phyloP scores from a whole-genome alignment of 2,113 vertebrate genomes.

The mouse (Mus musculus) region DNA sequence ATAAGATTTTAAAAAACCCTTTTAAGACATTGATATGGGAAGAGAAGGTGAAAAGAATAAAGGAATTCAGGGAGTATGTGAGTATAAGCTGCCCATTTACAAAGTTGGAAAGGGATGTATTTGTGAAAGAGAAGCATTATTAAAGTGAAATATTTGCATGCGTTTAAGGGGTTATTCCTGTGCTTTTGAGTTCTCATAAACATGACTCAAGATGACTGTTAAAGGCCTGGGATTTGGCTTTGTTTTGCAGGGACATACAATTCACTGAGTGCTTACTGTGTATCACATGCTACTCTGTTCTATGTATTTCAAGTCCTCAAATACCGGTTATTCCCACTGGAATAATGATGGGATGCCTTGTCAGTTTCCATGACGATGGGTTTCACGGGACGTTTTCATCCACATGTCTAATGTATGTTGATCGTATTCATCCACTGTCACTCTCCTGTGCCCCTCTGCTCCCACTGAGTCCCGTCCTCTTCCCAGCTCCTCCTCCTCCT shows the following conservation, averaged over 20 bases:
- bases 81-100: background rate
- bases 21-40: slow-evolving; percentile 32
- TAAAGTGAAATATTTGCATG: slow-evolving; percentile 26
- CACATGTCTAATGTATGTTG: background rate
- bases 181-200: slow-evolving; percentile 25
- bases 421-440: background rate
- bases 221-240: background rate
- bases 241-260: no score
- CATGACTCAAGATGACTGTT: background rate
- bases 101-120: background rate
- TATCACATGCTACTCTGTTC: background rate
- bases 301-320: background rate
- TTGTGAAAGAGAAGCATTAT: background rate
- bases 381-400: background rate
- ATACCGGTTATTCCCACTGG: background rate
- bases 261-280: background rate
- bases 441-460: background rate
- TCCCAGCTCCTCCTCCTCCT: background rate
- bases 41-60: slow-evolving; percentile 1
- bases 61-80: background rate
- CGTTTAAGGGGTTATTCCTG: background rate
- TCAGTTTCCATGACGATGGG: background rate
- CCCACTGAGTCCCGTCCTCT: background rate
- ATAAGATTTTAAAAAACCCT: background rate
- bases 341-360: no score